Conservation (phyloP, 2,888 invertebrate species). For the Leistus spinibarbis region DNA sequence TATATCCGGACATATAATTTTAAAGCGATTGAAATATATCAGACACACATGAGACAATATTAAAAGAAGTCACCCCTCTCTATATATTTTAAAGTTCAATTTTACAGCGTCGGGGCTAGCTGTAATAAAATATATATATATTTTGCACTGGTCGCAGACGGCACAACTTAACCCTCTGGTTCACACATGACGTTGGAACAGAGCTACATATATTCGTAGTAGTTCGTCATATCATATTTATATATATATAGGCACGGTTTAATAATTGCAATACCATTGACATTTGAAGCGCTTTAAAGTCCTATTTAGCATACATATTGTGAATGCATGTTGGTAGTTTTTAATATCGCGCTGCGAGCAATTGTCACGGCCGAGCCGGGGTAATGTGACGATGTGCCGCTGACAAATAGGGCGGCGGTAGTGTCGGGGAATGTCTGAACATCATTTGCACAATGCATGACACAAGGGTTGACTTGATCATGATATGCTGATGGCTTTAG, state of each 20-base stretch:
- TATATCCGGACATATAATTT: conserved; percentile 18
- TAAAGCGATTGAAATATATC: conserved; percentile 44
- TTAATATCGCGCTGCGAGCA: conserved; percentile 47
- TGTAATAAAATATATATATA: conserved; percentile 38
- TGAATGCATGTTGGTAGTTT: conserved; percentile 54
- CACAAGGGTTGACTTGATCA: background rate
- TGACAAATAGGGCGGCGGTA: conserved; percentile 21
- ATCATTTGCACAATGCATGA: conserved; percentile 6
- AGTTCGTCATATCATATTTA: background rate
- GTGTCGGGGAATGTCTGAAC: conserved; percentile 11
- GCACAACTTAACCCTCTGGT: conserved; percentile 19
- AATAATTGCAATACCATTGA: conserved; percentile 55
- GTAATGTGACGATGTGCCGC: conserved; percentile 21
- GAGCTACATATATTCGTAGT: background rate
- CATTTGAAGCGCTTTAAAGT: conserved; percentile 53
- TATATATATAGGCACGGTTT: conserved; percentile 6
- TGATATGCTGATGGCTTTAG: background rate
- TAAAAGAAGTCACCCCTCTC: conserved; percentile 46
- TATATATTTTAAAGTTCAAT: conserved; percentile 41
- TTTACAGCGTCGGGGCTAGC: conserved; percentile 27
- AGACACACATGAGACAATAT: conserved; percentile 46
- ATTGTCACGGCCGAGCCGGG: conserved; percentile 21
- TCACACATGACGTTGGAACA: background rate
- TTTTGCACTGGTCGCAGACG: conserved; percentile 27
- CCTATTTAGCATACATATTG: conserved; percentile 58